These are phyloP conservation scores for Clarias pachynema DNA, from an alignment of 2,797 vertebrate genomes.

Conservation along the genomic window DNA sequence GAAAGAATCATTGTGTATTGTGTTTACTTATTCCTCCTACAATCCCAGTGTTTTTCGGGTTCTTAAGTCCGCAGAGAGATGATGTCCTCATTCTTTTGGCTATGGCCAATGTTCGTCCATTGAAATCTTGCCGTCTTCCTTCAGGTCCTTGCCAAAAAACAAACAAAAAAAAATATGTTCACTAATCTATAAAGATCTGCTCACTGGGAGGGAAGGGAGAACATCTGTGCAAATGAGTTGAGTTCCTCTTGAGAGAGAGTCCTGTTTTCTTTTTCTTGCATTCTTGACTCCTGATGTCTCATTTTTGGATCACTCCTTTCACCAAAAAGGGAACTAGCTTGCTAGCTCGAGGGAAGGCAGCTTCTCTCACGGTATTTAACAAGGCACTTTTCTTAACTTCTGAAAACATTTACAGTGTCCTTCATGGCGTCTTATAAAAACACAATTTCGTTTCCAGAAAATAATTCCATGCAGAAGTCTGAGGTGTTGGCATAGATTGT, in stretches of 20 bases:
- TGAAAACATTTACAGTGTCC: conserved; percentile 15
- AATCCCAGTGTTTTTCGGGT: neutral
- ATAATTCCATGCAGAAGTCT: neutral
- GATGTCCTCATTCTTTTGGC: conserved; percentile 33
- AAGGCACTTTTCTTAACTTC: neutral
- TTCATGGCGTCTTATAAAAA: conserved; percentile 5
- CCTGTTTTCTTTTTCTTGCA: conserved; percentile 31
- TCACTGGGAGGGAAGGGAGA: conserved; percentile 32
- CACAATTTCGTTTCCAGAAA: conserved; percentile 1
- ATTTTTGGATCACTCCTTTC: conserved; percentile 14
- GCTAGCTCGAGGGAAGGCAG: conserved; percentile 12
- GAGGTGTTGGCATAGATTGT: conserved; percentile 9
- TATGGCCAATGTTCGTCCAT: neutral
- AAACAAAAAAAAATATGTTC: conserved; percentile 12
- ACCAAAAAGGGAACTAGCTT: conserved; percentile 17
- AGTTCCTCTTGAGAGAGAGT: conserved; percentile 33
- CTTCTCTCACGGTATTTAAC: conserved; percentile 13
- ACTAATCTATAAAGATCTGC: conserved; percentile 41
- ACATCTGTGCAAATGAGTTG: conserved; percentile 39
- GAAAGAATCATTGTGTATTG: neutral
- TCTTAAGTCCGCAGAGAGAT: conserved; percentile 11
- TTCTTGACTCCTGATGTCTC: conserved; percentile 44
- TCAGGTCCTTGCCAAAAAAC: conserved; percentile 24
- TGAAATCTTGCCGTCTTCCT: conserved; percentile 21
- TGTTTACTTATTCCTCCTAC: conserved; percentile 15